phyloP scores from a whole-genome alignment of 1,140 invertebrate genomes.

The fruit fly (Drosophila melanogaster) region DNA sequence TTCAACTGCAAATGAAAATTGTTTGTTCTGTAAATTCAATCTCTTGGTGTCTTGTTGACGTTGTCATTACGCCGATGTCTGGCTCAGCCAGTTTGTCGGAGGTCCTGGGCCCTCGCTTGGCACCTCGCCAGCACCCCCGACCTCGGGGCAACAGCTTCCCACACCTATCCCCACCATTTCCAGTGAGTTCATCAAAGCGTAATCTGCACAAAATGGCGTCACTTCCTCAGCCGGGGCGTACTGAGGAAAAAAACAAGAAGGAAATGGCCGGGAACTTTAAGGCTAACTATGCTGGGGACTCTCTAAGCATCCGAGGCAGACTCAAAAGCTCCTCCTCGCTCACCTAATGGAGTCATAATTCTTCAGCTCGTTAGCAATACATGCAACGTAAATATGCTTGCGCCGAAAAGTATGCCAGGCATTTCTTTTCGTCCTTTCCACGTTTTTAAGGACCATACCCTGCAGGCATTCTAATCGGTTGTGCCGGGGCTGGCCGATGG shows the following conservation, averaged over 20 bases:
- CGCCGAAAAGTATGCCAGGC: conserved; percentile 67
- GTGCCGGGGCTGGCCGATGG: background rate
- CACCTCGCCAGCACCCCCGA: background rate
- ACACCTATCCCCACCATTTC: conserved; percentile 11
- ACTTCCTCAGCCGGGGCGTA: conserved; percentile 55
- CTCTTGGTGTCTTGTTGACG: conserved; percentile 73
- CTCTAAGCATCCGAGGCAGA: conserved; percentile 6
- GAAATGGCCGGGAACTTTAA: conserved; percentile 67
- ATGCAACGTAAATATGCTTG: conserved; percentile 77
- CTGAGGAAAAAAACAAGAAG: conserved; percentile 15
- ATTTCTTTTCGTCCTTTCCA: conserved; percentile 64
- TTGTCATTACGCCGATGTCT: conserved; percentile 64
- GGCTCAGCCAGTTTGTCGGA: conserved; percentile 13
- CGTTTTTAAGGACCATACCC: conserved; percentile 62
- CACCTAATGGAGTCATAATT: conserved; percentile 79
- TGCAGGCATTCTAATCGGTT: conserved; percentile 10
- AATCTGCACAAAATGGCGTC: conserved; percentile 81
- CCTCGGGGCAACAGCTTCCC: too few species aligned
- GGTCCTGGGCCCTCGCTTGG: conserved; percentile 6
- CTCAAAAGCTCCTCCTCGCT: conserved; percentile 9
- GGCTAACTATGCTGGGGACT: conserved; percentile 66
- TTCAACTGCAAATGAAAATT: conserved; percentile 83
- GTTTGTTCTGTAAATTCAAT: conserved; percentile 82
- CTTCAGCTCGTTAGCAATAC: conserved; percentile 78
- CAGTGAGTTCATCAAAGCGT: conserved; percentile 77